Conservation (phyloP, 2,113 vertebrate genomes). For the Callithrix jacchus region DNA sequence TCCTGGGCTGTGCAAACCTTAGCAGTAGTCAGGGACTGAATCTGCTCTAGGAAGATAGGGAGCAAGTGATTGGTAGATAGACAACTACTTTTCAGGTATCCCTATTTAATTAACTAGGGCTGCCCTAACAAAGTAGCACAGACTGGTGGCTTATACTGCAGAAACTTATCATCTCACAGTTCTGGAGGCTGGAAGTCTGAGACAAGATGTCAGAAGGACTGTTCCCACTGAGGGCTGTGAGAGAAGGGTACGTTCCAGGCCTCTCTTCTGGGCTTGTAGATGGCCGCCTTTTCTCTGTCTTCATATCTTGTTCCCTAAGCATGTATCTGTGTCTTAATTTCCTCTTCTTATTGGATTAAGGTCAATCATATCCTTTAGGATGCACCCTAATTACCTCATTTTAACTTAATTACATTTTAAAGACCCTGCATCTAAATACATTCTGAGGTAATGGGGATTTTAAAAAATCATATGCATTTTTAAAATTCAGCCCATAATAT, state of each 20-base stretch:
- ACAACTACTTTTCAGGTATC: not conserved
- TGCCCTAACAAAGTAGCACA: not conserved
- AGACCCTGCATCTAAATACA: not conserved
- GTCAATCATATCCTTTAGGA: not conserved
- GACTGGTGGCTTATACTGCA: not conserved
- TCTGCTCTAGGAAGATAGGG: not conserved
- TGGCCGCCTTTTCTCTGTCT: not conserved
- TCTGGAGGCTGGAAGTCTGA: not conserved
- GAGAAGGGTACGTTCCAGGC: too few species aligned
- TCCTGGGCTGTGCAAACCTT: not conserved
- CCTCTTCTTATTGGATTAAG: conserved; percentile 25
- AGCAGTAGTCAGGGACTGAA: not conserved
- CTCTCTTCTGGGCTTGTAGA: not conserved
- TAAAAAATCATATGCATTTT: not conserved
- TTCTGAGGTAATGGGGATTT: not conserved
- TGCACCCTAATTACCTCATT: conserved; percentile 14
- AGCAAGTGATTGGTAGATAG: not conserved
- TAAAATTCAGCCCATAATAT: not conserved
- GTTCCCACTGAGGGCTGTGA: not conserved
- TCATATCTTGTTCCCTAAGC: not conserved
- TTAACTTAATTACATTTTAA: conserved; percentile 18
- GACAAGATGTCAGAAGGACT: not conserved
- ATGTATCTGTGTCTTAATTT: not conserved
- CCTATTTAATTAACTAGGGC: not conserved
- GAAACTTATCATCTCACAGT: not conserved